These are phyloP conservation scores for Petrocephalus sullivani DNA, from an alignment of 2,797 vertebrate genomes.

Conservation along the genomic window DNA sequence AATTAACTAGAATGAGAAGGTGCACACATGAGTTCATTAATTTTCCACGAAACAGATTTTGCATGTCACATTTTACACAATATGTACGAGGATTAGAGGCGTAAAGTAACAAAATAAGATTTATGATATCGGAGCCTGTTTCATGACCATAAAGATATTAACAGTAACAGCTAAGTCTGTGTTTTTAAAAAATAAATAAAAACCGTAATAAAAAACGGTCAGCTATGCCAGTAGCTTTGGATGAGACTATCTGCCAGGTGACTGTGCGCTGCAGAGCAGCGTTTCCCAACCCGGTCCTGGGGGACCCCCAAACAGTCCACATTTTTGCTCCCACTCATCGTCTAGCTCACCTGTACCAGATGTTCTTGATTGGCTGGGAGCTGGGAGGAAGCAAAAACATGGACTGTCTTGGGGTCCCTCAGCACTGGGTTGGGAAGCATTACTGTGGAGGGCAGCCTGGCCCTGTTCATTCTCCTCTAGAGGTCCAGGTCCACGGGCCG, in stretches of 20 bases:
- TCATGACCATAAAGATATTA: constrained; percentile 28
- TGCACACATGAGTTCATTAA: constrained; percentile 36
- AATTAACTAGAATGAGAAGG: not conserved
- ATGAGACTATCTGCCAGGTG: constrained; percentile 20
- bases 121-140: constrained; percentile 38
- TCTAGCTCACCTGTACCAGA: not conserved
- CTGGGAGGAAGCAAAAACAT: not conserved
- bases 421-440: not conserved
- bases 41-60: constrained; percentile 49
- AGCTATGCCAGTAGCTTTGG: constrained; percentile 23
- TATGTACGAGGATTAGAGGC: constrained; percentile 37
- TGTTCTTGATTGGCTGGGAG: not conserved
- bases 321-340: not conserved
- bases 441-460: not conserved
- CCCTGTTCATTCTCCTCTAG: constrained; percentile 53
- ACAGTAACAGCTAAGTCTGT: not conserved
- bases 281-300: not conserved
- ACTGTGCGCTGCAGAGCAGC: not conserved
- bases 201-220: constrained; percentile 1
- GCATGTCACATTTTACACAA: constrained; percentile 51
- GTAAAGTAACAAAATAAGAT: constrained; percentile 42
- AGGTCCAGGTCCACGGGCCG: constrained; percentile 95
- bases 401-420: not conserved
- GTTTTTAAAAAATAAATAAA: constrained; percentile 20
- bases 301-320: not conserved